phyloP scores from a whole-genome alignment of 37 sponge, comb jelly and placozoan genomes.

The Spongilla lacustris region DNA sequence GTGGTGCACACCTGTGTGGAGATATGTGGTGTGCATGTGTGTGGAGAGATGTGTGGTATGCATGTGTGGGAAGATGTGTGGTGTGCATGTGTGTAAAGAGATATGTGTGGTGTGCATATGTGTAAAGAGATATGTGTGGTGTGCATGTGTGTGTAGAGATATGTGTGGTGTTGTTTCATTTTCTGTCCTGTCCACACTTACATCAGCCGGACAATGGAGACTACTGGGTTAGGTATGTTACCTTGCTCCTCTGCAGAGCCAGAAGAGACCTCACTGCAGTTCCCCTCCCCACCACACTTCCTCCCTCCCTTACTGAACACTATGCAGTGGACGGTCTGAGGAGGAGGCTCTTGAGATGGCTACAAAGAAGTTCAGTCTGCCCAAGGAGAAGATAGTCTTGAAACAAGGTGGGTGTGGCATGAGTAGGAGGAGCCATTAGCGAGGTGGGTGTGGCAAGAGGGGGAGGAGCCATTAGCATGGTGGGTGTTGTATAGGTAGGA shows the following conservation, averaged over 20 bases:
- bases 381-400: constrained; percentile 74
- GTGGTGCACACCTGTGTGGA: constrained; percentile 8
- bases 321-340: constrained; percentile 78
- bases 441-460: no score
- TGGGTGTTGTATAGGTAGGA: no score
- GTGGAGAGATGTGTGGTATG: no score
- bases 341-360: constrained; percentile 89
- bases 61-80: not conserved
- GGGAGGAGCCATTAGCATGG: no score
- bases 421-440: no score
- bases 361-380: constrained; percentile 75
- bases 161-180: not conserved
- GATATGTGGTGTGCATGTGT: not conserved
- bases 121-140: no score
- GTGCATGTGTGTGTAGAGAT: constrained; percentile 7
- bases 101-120: no score
- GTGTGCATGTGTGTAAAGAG: not conserved
- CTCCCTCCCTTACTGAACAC: not conserved
- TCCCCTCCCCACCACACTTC: not conserved
- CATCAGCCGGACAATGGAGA: constrained; percentile 61
- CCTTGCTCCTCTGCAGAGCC: not conserved
- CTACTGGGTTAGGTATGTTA: constrained; percentile 67
- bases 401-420: constrained; percentile 65
- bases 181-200: not conserved
- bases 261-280: no score